Conservation (phyloP, 2,888 invertebrate genomes). For the Oscheius myriophilus region DNA sequence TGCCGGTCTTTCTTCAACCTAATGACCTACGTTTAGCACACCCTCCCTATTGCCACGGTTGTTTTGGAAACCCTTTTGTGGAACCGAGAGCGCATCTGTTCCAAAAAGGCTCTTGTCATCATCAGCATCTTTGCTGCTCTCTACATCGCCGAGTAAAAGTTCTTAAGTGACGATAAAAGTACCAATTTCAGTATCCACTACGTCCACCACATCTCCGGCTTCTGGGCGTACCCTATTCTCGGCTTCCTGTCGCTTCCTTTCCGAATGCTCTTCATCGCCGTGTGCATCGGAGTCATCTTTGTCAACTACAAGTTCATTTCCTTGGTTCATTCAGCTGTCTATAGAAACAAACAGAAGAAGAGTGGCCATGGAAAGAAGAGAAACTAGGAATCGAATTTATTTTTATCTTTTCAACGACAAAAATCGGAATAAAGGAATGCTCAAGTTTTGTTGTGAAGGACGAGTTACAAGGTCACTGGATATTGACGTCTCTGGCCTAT, state of each 20-base stretch:
- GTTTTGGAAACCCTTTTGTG: slow-evolving; percentile 57
- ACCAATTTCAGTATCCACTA: slow-evolving; percentile 59
- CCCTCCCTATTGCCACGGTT: slow-evolving; percentile 59
- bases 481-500: no score
- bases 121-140: slow-evolving; percentile 42
- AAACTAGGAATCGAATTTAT: neutral
- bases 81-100: slow-evolving; percentile 48
- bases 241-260: slow-evolving; percentile 50
- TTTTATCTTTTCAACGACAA: neutral
- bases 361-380: neutral
- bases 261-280: slow-evolving; percentile 55
- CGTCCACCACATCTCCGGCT: slow-evolving; percentile 55
- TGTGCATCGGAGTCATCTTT: slow-evolving; percentile 53
- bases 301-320: slow-evolving; percentile 34
- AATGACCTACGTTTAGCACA: slow-evolving; percentile 55
- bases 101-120: slow-evolving; percentile 36
- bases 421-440: no score
- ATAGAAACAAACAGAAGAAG: slow-evolving; percentile 13
- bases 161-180: neutral
- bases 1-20: neutral
- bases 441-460: no score
- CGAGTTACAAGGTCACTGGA: no score
- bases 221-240: slow-evolving; percentile 68
- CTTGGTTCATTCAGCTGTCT: neutral
- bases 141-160: slow-evolving; percentile 58